phyloP scores from a whole-genome alignment of 2,888 invertebrate genomes.

The Epinotia nisella region DNA sequence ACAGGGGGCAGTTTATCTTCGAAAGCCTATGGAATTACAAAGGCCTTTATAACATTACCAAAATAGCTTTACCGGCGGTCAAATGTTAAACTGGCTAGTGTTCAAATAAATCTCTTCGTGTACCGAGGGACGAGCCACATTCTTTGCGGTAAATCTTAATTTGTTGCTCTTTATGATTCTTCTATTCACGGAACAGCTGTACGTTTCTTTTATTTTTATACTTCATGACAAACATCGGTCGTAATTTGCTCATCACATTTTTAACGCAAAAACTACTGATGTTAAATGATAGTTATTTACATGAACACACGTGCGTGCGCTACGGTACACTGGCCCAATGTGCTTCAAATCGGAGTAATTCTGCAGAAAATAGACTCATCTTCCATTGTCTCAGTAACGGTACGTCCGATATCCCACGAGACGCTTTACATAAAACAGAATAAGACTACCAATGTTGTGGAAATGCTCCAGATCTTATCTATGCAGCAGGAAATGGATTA shows the following conservation, averaged over 20 bases:
- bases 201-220: slow-evolving; percentile 4
- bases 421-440: slow-evolving; percentile 23
- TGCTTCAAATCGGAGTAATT: slow-evolving; percentile 18
- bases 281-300: not conserved
- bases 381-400: slow-evolving; percentile 29
- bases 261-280: not conserved
- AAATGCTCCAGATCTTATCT: not conserved
- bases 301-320: slow-evolving; percentile 2
- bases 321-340: slow-evolving; percentile 24
- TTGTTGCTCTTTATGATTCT: slow-evolving; percentile 16
- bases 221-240: not conserved
- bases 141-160: not conserved
- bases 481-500: slow-evolving; percentile 1
- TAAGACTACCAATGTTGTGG: slow-evolving; percentile 1
- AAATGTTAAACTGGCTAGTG: slow-evolving; percentile 11
- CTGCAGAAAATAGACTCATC: slow-evolving; percentile 20
- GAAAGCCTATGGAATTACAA: slow-evolving; percentile 23
- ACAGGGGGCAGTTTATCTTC: slow-evolving; percentile 42
- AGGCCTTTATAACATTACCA: slow-evolving; percentile 21
- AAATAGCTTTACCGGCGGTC: slow-evolving; percentile 19
- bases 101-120: not conserved
- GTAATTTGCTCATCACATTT: not conserved
- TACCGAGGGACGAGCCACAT: not conserved
- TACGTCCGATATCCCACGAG: slow-evolving; percentile 31
- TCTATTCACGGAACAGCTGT: slow-evolving; percentile 21